Percentiles rank a stretch among this genome's conserved stretches.
Evolutionary conservation across 2,888 invertebrate species (phyloP).

Genomic region (Cerastoderma edule): DNA sequence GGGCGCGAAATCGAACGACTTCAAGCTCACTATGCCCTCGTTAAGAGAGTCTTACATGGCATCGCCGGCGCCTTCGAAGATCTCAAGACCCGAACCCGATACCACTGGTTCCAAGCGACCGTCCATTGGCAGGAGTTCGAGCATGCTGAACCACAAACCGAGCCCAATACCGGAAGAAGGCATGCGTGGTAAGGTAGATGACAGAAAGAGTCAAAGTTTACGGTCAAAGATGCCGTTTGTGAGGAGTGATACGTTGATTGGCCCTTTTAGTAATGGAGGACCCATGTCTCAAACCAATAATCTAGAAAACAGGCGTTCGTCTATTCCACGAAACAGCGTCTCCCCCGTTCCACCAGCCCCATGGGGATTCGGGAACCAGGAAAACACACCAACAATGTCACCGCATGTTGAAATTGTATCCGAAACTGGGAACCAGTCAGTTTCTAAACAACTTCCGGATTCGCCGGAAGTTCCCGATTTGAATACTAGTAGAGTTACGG

Average conservation of each 20-base stretch:
- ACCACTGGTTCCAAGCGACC: constrained; percentile 6
- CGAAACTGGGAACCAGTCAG: neutral
- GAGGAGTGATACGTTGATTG: neutral
- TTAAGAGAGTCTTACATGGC: neutral
- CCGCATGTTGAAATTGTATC: neutral
- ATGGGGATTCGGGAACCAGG: neutral
- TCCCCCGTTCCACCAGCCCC: neutral
- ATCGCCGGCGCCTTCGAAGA: constrained; percentile 18
- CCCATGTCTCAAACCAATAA: neutral
- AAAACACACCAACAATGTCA: neutral
- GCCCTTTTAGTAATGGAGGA: neutral
- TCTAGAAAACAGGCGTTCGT: neutral
- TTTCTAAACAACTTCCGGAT: neutral
- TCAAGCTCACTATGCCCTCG: constrained; percentile 41
- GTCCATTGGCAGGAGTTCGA: neutral
- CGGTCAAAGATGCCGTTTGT: neutral
- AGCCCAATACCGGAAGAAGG: constrained; percentile 24
- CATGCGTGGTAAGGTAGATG: neutral
- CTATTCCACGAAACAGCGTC: neutral
- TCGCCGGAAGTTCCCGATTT: neutral
- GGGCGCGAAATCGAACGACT: constrained; percentile 38
- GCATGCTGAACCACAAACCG: constrained; percentile 18
- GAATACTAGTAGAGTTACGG: constrained; percentile 4
- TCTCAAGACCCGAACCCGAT: neutral
- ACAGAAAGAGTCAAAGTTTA: constrained; percentile 6